Percentiles rank a stretch among this genome's conserved stretches.
Evolutionary conservation across 2,113 vertebrate species (phyloP).

Genomic region (Nannobrachium achirus): DNA sequence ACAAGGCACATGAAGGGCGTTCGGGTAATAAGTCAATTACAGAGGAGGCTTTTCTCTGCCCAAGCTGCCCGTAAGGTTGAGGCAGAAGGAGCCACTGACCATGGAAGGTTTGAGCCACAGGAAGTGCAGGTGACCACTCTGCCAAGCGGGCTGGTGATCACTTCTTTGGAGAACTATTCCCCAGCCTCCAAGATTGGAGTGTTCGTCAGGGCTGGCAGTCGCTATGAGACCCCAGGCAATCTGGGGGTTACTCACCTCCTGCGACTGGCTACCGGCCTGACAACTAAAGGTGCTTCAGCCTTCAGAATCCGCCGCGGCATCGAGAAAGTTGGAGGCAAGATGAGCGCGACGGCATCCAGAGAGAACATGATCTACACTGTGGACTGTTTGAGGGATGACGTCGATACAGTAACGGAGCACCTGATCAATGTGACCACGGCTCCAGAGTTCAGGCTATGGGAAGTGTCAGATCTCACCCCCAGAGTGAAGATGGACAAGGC

Average conservation of each 20-base stretch:
- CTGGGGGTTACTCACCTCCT: conserved; percentile 91
- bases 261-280: conserved; percentile 89
- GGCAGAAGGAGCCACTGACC: conserved; percentile 60
- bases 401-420: conserved; percentile 97
- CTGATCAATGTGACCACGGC: conserved; percentile 97
- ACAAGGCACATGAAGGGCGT: conserved; percentile 81
- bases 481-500: conserved; percentile 86
- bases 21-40: conserved; percentile 76
- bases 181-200: conserved; percentile 91
- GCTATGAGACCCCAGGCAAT: conserved; percentile 86
- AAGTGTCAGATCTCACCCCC: conserved; percentile 85
- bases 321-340: conserved; percentile 90
- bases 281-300: conserved; percentile 95
- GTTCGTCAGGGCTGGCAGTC: conserved; percentile 91
- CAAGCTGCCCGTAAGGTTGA: conserved; percentile 86
- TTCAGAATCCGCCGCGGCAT: conserved; percentile 93
- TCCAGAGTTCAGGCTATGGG: conserved; percentile 93
- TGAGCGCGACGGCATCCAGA: conserved; percentile 89
- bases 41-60: conserved; percentile 91
- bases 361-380: conserved; percentile 90
- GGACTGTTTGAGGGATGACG: conserved; percentile 88
- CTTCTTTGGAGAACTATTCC: conserved; percentile 93
- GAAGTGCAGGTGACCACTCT: conserved; percentile 92
- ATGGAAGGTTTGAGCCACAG: conserved; percentile 79
- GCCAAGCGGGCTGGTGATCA: conserved; percentile 91